A percentile compares a stretch with the other conserved stretches of the same genome.
Evolutionary conservation across 2,797 vertebrate genomes (phyloP).

Genomic region (Xiphophorus birchmanni): DNA sequence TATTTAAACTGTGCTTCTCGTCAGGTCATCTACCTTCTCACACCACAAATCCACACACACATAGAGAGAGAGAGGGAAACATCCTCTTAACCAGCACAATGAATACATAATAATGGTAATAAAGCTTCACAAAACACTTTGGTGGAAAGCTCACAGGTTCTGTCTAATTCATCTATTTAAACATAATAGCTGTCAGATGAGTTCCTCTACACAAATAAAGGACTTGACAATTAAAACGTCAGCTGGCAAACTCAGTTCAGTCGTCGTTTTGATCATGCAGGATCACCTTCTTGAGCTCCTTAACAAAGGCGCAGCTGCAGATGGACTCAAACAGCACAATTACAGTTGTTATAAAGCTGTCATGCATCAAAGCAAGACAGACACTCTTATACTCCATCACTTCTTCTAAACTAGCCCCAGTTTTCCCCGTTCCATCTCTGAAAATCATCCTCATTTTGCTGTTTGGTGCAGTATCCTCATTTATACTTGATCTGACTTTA

Average conservation of each 20-base stretch:
- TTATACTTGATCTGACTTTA: not conserved
- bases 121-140: not conserved
- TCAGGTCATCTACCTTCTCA: not conserved
- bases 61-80: not conserved
- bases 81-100: not conserved
- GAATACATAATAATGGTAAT: not conserved
- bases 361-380: not conserved
- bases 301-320: not conserved
- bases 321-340: not conserved
- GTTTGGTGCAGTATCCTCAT: not conserved
- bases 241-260: not conserved
- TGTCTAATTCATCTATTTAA: not conserved
- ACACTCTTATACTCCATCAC: not conserved
- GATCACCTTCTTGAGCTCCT: not conserved
- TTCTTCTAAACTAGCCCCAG: not conserved
- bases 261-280: not conserved
- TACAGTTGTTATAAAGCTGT: not conserved
- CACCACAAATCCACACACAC: not conserved
- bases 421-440: not conserved
- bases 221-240: not conserved
- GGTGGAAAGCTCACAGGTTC: slow-evolving; percentile 1
- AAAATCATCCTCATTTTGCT: not conserved
- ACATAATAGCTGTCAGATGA: not conserved
- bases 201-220: slow-evolving; percentile 1
- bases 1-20: not conserved